A percentile compares a stretch with the other conserved stretches of the same genome.
Evolutionary conservation across 2,888 invertebrate genomes (phyloP).

Genomic region (Tholera decimalis): DNA sequence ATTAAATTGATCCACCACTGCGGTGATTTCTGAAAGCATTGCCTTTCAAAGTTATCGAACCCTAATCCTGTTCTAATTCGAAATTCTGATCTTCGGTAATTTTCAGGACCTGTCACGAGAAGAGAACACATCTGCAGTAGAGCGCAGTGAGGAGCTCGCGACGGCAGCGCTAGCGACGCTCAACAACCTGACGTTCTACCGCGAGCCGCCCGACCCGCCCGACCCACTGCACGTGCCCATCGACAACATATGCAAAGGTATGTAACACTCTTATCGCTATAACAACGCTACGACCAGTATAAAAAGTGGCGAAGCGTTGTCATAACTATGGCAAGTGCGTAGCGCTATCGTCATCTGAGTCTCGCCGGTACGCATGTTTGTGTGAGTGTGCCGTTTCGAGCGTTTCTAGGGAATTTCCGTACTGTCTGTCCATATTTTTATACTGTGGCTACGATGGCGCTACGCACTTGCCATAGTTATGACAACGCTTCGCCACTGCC

Average conservation of each 20-base stretch:
- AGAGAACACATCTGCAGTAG: constrained; percentile 65
- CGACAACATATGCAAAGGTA: constrained; percentile 93
- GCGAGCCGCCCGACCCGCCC: constrained; percentile 82
- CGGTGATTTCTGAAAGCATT: no score
- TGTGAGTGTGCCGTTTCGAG: no score
- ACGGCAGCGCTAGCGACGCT: constrained; percentile 95
- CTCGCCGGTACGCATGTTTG: not conserved
- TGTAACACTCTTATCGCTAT: no score
- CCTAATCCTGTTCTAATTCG: no score
- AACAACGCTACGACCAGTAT: no score
- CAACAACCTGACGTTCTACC: constrained; percentile 96
- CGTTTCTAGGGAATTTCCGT: no score
- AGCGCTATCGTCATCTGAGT: not conserved
- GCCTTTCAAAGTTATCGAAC: no score
- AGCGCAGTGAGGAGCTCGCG: constrained; percentile 93
- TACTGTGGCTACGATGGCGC: not conserved
- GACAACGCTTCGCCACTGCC: not conserved
- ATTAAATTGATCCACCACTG: no score
- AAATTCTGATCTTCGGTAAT: not conserved
- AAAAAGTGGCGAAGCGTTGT: not conserved
- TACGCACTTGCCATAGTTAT: not conserved
- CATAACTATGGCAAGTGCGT: not conserved
- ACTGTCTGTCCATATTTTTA: no score
- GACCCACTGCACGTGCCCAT: constrained; percentile 94
- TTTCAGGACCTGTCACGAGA: constrained; percentile 62